These are phyloP conservation scores for Brachyhypopomus occidentalis DNA, from an alignment of 2,113 vertebrate species.

Conservation along the genomic window DNA sequence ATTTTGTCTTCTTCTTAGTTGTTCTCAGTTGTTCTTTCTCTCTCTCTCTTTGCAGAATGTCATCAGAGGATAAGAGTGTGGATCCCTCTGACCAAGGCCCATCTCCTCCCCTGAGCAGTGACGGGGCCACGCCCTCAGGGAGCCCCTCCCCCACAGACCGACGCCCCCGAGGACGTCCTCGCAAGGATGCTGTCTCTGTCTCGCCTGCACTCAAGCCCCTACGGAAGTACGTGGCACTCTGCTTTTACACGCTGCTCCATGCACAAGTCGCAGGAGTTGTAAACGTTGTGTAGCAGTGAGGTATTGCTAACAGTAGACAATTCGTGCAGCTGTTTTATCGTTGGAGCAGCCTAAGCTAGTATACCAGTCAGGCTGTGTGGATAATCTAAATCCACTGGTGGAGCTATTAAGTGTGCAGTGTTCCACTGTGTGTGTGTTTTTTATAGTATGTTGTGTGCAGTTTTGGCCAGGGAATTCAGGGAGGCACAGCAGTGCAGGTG, in stretches of 20 bases:
- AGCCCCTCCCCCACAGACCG: constrained; percentile 83
- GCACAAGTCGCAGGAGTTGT: no score
- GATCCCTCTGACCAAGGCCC: constrained; percentile 74
- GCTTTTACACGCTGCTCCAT: background rate
- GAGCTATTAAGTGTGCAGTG: no score
- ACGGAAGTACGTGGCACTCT: constrained; percentile 79
- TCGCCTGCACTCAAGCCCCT: constrained; percentile 72
- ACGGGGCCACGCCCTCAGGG: constrained; percentile 76
- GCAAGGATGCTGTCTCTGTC: constrained; percentile 85
- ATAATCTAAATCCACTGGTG: no score
- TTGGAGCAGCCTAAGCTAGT: no score
- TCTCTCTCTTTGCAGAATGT: constrained; percentile 74
- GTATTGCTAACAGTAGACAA: no score
- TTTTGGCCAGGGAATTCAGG: no score
- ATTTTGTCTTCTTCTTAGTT: background rate
- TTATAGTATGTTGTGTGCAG: no score
- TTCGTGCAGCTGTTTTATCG: no score
- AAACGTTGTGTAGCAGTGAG: no score
- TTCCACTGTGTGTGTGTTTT: no score
- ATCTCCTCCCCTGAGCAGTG: constrained; percentile 77
- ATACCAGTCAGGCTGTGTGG: no score
- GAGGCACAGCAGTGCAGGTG: no score
- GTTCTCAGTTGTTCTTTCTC: background rate
- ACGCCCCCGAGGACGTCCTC: constrained; percentile 84
- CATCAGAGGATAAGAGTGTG: constrained; percentile 85